Evolutionary conservation across 1,140 invertebrate genomes (phyloP).

Genomic region (Tetranychus cinnabarinus): DNA sequence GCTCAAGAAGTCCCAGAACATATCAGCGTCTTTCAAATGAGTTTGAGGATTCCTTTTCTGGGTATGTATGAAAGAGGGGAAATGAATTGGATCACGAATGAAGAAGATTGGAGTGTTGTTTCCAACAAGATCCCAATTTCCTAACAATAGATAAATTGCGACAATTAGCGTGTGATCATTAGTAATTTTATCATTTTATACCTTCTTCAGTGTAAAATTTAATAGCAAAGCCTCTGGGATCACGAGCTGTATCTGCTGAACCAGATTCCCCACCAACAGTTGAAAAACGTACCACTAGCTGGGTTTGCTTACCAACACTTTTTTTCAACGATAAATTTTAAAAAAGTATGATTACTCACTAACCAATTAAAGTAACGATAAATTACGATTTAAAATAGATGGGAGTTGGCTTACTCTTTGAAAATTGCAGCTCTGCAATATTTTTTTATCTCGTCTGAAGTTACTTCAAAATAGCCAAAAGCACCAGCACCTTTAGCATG

Average conservation of each 20-base stretch:
- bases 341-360: no score
- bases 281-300: constrained; percentile 53
- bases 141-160: no score
- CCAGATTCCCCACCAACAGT: constrained; percentile 70
- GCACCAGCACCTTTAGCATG: constrained; percentile 92
- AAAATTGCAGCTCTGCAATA: constrained; percentile 65
- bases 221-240: constrained; percentile 77
- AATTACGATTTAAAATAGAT: no score
- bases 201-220: constrained; percentile 94
- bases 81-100: constrained; percentile 73
- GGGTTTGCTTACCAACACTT: constrained; percentile 55
- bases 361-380: no score
- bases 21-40: constrained; percentile 69
- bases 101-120: constrained; percentile 95
- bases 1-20: constrained; percentile 88
- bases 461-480: constrained; percentile 81
- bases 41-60: constrained; percentile 86
- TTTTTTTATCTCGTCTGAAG: constrained; percentile 40
- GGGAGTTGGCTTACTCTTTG: constrained; percentile 19
- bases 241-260: constrained; percentile 63
- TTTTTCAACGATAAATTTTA: no score
- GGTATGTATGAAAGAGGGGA: constrained; percentile 71
- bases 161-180: no score
- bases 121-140: constrained; percentile 82
- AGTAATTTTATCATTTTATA: not conserved